Conservation (phyloP, 1,140 invertebrate genomes). For the Drosophila grimshawi region DNA sequence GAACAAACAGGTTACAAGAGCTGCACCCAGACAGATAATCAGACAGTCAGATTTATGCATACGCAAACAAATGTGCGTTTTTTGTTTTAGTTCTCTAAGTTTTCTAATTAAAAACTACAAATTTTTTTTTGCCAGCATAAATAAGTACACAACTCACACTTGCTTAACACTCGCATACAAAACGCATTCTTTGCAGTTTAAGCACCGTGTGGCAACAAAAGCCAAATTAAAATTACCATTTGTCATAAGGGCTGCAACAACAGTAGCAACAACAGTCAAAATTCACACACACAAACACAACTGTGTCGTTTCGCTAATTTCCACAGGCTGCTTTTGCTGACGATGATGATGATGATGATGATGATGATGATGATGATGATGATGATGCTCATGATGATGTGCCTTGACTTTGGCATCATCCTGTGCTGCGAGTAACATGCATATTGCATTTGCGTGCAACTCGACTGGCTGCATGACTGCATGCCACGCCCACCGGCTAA, state of each 20-base stretch:
- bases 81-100: constrained; percentile 24
- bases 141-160: constrained; percentile 52
- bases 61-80: constrained; percentile 7
- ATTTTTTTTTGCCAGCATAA: constrained; percentile 65
- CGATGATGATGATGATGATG: constrained; percentile 5
- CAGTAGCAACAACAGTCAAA: constrained; percentile 28
- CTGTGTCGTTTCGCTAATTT: constrained; percentile 64
- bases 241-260: constrained; percentile 62
- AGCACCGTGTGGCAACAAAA: constrained; percentile 58
- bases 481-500: constrained; percentile 31
- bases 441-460: constrained; percentile 35
- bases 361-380: constrained; percentile 16
- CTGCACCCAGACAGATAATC: neutral
- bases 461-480: constrained; percentile 17
- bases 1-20: constrained; percentile 21
- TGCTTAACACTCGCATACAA: neutral
- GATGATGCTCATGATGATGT: constrained; percentile 23
- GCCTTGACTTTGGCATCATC: constrained; percentile 28
- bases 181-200: constrained; percentile 27
- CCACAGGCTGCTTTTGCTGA: constrained; percentile 36
- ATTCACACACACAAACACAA: constrained; percentile 18
- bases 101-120: constrained; percentile 82
- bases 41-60: constrained; percentile 2
- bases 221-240: constrained; percentile 81
- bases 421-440: constrained; percentile 20